These are phyloP conservation scores for Tachina lurida DNA, from an alignment of 2,888 invertebrate genomes.

Conservation along the genomic window DNA sequence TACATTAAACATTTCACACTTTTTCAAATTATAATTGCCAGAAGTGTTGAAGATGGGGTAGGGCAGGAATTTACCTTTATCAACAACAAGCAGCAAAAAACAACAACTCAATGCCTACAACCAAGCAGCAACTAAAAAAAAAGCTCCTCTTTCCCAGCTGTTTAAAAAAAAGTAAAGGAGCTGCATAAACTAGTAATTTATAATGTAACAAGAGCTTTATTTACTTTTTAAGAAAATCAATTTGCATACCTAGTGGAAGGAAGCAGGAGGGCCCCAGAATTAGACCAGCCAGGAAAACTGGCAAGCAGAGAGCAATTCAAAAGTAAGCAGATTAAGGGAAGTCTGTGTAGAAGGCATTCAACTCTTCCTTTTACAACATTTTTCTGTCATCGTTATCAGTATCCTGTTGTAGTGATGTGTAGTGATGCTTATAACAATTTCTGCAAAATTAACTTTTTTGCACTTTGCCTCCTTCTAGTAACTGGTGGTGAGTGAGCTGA, in stretches of 20 bases:
- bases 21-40: constrained; percentile 59
- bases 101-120: constrained; percentile 32
- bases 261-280: constrained; percentile 2
- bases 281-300: constrained; percentile 13
- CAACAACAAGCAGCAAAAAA: constrained; percentile 28
- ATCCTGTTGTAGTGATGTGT: constrained; percentile 52
- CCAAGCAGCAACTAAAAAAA: not conserved
- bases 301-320: constrained; percentile 9
- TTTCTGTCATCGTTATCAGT: constrained; percentile 61
- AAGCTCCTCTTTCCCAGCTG: constrained; percentile 43
- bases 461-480: constrained; percentile 29
- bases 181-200: constrained; percentile 50
- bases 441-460: constrained; percentile 63
- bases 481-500: not conserved
- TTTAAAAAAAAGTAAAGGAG: constrained; percentile 15
- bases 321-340: constrained; percentile 31
- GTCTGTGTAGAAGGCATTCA: constrained; percentile 56
- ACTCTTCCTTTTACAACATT: constrained; percentile 59
- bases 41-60: constrained; percentile 17
- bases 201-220: constrained; percentile 39
- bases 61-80: constrained; percentile 38
- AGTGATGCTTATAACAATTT: constrained; percentile 41
- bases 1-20: constrained; percentile 59
- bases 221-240: constrained; percentile 25
- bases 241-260: constrained; percentile 49